These are phyloP conservation scores for Teleiodes luculella DNA, from an alignment of 2,888 invertebrate genomes.

Conservation along the genomic window DNA sequence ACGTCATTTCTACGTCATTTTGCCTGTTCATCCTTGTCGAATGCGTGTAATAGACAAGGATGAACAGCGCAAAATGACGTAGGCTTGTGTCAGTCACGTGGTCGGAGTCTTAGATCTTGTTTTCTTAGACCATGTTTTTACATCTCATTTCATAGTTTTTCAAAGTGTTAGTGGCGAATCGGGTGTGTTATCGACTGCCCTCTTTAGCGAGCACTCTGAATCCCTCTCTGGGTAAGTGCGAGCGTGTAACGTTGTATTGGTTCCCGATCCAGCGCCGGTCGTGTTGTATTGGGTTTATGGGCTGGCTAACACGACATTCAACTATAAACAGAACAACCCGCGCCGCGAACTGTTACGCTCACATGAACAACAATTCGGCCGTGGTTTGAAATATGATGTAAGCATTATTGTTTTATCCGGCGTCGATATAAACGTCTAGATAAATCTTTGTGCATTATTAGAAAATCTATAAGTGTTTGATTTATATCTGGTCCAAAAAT, in stretches of 20 bases:
- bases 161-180: not conserved
- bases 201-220: not conserved
- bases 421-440: not conserved
- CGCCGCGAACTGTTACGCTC: constrained; percentile 4
- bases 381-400: constrained; percentile 7
- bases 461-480: too few relatives aligned
- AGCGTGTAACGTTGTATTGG: constrained; percentile 14
- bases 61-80: too few relatives aligned
- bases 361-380: constrained; percentile 8
- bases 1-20: too few relatives aligned
- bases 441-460: not conserved
- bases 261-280: constrained; percentile 5
- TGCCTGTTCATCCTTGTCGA: too few relatives aligned
- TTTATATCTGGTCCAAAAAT: too few relatives aligned
- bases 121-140: not conserved
- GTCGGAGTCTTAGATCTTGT: too few relatives aligned
- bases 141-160: not conserved
- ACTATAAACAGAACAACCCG: constrained; percentile 16
- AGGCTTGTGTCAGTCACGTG: too few relatives aligned
- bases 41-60: too few relatives aligned
- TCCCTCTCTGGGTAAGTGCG: constrained; percentile 8
- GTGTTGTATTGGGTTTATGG: constrained; percentile 14
- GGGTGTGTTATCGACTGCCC: not conserved
- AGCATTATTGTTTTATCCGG: not conserved
- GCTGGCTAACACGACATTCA: constrained; percentile 16